Percentiles rank a stretch among this genome's conserved stretches.
Evolutionary conservation across 1,140 invertebrate genomes (phyloP).

Genomic region (Hesperophylax magnus): DNA sequence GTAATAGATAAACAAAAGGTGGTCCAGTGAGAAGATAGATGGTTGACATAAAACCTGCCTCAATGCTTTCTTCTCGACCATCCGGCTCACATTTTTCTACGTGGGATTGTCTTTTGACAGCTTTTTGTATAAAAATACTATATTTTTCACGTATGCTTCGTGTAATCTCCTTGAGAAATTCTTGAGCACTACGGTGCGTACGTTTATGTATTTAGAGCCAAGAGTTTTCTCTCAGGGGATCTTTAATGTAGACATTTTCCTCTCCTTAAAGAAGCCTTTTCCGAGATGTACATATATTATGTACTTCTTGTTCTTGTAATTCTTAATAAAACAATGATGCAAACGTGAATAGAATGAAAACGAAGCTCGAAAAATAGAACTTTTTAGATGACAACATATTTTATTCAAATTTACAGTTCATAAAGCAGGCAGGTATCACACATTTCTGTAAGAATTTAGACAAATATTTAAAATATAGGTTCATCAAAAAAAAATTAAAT

Average conservation of each 20-base stretch:
- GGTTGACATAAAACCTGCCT: conserved; percentile 52
- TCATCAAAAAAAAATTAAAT: too few species aligned
- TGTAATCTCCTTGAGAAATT: conserved; percentile 38
- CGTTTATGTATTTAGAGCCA: conserved; percentile 17
- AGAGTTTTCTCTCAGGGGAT: neutral
- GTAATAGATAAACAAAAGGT: conserved; percentile 44
- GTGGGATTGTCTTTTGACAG: conserved; percentile 56
- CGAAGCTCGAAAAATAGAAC: too few species aligned
- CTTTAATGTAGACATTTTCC: conserved; percentile 12
- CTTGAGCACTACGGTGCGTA: conserved; percentile 1
- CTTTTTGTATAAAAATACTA: conserved; percentile 44
- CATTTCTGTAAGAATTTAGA: too few species aligned
- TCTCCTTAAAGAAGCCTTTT: neutral
- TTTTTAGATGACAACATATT: too few species aligned
- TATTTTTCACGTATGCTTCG: conserved; percentile 38
- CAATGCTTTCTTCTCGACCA: conserved; percentile 53
- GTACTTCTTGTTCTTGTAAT: too few species aligned
- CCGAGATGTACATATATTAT: neutral
- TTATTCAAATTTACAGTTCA: too few species aligned
- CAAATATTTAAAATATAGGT: too few species aligned
- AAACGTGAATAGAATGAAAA: too few species aligned
- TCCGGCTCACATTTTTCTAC: conserved; percentile 49
- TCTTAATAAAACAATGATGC: too few species aligned
- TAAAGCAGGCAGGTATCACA: too few species aligned
- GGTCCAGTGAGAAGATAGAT: conserved; percentile 43